Evolutionary conservation across 1,140 invertebrate genomes (phyloP).

Genomic region (Atta cephalotes): DNA sequence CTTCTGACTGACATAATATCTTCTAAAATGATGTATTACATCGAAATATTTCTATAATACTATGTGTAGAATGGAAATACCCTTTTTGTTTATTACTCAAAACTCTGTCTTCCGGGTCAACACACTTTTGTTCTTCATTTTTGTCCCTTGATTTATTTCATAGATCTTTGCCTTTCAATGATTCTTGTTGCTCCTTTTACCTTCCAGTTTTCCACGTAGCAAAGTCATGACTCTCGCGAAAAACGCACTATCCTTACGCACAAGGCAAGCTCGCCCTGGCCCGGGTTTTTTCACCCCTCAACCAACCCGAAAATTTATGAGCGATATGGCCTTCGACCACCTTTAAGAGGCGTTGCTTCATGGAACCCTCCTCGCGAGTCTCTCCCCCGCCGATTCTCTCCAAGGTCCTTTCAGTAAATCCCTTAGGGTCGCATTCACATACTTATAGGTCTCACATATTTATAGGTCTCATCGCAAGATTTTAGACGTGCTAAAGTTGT

Average conservation of each 20-base stretch:
- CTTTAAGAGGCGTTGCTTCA: conserved; percentile 47
- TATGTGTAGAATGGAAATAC: not conserved
- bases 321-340: conserved; percentile 74
- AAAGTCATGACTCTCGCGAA: conserved; percentile 78
- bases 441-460: conserved; percentile 31
- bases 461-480: conserved; percentile 8
- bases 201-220: conserved; percentile 71
- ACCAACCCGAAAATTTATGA: conserved; percentile 81
- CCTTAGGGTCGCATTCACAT: conserved; percentile 18
- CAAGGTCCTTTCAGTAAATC: not conserved
- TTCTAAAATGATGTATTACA: not conserved
- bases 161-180: conserved; percentile 10
- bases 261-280: conserved; percentile 32
- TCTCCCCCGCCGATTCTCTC: conserved; percentile 10
- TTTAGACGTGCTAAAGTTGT: not conserved
- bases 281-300: conserved; percentile 72
- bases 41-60: not conserved
- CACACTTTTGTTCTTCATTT: conserved; percentile 60
- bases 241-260: conserved; percentile 59
- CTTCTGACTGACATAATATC: not conserved
- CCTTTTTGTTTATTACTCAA: conserved; percentile 70
- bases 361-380: not conserved
- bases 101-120: conserved; percentile 73
- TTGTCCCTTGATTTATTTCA: not conserved
- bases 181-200: not conserved